Base-by-base conservation (phyloP, 2,797 vertebrate genomes). In the Moxostoma hubbsi region DNA sequence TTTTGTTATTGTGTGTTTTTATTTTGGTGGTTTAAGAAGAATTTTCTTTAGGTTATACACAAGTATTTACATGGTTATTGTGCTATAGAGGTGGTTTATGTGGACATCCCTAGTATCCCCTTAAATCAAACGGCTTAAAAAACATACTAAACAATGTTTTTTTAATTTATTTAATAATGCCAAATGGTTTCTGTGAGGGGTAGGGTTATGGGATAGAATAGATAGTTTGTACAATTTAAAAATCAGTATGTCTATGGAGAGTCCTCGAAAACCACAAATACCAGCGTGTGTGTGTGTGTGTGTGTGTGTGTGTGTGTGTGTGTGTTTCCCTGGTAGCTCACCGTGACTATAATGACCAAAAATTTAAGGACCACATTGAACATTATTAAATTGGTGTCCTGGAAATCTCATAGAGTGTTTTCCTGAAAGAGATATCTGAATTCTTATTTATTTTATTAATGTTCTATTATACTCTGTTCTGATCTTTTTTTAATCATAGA, bases 361-460 rank as follows among this genome's bases (percentile, higher is more conserved):
- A 73, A 80, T 77, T 83, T 79, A 68, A 76, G 57, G 63, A 64
- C 62, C 53, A 49, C 68, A 47, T 82, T 82, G 80, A 63, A 77
- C 53, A 76, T 85, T 81, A 84, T 83, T 78, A 83, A 77, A 86
- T 57, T 11, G 61, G 57, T 80, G 47, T 80, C 73, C 76, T 73
- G 54, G 54, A 85, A 68, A 75, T 11, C 5, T 54, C 9, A 77
- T 58, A 46, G 51, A 16, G 6, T 10, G 9, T 36, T 36, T 53
- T 75, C 15, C 72, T 80, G 49, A 79, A 72, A 57, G 13, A 16
- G 6, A 59, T 66, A 74, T 77, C 15, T 69, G 53, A 67, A 69
- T 24, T 24, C 46, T 51, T 11, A 50, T 10, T 1, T 12, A 45
- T 74, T 76, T 55, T 5, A 80, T 82, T 71, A 49, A 53, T 81